Percentiles rank a stretch among this genome's conserved stretches.
phyloP scores from a whole-genome alignment of 2,888 invertebrate species.

The Drosophila nr. perissopoda region DNA sequence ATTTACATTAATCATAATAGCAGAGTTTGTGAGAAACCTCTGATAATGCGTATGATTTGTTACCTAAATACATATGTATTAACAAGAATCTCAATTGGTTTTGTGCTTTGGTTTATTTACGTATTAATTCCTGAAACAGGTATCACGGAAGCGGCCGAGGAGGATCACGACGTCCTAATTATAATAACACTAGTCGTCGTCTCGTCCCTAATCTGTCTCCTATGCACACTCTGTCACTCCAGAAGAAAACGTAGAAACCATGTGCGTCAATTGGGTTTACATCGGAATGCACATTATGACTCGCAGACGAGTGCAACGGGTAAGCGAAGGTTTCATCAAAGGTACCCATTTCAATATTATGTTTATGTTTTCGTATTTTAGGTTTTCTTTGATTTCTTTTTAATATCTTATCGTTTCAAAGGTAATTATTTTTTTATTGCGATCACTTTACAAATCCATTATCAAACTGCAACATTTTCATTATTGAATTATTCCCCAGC shows the following conservation, averaged over 20 bases:
- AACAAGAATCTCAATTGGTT: slow-evolving; percentile 13
- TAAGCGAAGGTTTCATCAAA: slow-evolving; percentile 46
- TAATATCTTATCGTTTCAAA: slow-evolving; percentile 39
- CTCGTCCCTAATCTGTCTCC: slow-evolving; percentile 86
- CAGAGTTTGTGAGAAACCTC: slow-evolving; percentile 20
- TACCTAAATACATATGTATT: slow-evolving; percentile 32
- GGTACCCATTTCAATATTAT: slow-evolving; percentile 17
- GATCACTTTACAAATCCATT: not conserved
- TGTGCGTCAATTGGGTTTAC: slow-evolving; percentile 84
- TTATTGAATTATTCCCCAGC: slow-evolving; percentile 29
- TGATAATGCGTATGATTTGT: slow-evolving; percentile 29
- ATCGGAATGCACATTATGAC: slow-evolving; percentile 85
- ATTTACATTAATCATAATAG: slow-evolving; percentile 27
- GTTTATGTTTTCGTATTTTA: slow-evolving; percentile 28
- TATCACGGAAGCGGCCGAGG: slow-evolving; percentile 85
- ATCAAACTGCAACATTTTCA: not conserved
- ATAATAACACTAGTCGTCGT: slow-evolving; percentile 85
- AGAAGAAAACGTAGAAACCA: slow-evolving; percentile 85
- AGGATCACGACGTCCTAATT: slow-evolving; percentile 85
- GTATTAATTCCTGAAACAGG: slow-evolving; percentile 63
- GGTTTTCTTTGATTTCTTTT: slow-evolving; percentile 68
- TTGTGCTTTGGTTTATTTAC: slow-evolving; percentile 41
- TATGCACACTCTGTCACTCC: slow-evolving; percentile 86
- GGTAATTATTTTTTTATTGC: slow-evolving; percentile 33
- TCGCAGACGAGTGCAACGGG: slow-evolving; percentile 85